Evolutionary conservation across 1,140 invertebrate genomes (phyloP).

Genomic region (Dreissena polymorpha): DNA sequence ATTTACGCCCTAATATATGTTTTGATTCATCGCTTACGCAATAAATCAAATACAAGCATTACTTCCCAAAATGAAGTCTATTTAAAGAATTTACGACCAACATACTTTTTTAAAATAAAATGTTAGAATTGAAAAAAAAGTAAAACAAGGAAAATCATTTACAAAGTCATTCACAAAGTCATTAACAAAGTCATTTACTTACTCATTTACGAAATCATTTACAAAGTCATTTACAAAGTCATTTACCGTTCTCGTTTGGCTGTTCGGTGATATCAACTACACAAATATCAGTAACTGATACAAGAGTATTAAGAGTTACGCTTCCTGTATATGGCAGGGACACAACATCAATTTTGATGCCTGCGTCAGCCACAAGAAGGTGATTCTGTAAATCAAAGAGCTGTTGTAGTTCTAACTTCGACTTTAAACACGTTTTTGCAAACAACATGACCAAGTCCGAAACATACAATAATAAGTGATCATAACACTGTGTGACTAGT

Average conservation of each 20-base stretch:
- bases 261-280: conserved; percentile 15
- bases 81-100: neutral
- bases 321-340: neutral
- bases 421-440: neutral
- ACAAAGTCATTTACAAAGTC: too few species aligned
- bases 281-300: neutral
- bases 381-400: conserved; percentile 8
- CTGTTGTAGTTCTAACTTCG: neutral
- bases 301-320: neutral
- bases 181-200: too few species aligned
- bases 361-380: neutral
- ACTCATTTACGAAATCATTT: too few species aligned
- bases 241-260: conserved; percentile 6
- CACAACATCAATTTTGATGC: neutral
- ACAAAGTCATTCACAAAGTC: too few species aligned
- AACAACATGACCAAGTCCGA: too few species aligned
- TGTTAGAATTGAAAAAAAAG: too few species aligned
- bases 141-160: too few species aligned
- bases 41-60: neutral
- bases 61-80: neutral
- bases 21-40: neutral
- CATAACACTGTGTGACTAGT: neutral
- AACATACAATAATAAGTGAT: neutral
- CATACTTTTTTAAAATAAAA: neutral
- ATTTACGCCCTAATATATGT: too few species aligned